Evolutionary conservation across 2,113 vertebrate genomes (phyloP).

Genomic region (Hemiscyllium ocellatum): DNA sequence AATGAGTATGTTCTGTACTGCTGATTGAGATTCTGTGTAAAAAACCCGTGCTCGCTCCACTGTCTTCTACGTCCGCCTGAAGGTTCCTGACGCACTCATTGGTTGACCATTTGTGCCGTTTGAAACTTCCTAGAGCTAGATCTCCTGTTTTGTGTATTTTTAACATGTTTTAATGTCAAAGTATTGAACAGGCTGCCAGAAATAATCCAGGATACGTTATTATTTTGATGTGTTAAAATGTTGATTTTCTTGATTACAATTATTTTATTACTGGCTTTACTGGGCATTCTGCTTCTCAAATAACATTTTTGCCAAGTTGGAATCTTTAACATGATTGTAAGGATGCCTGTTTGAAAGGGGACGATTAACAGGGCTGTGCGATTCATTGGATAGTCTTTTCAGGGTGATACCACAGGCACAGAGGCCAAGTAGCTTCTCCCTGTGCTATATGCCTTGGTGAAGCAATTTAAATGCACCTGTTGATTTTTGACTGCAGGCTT

Average conservation of each 20-base stretch:
- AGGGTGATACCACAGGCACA: neutral
- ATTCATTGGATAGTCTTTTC: neutral
- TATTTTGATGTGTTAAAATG: neutral
- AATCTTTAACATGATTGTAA: neutral
- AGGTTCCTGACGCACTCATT: neutral
- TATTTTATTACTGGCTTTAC: neutral
- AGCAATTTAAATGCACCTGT: neutral
- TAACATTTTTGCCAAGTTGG: no score
- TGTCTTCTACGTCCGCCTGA: neutral
- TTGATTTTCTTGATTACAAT: neutral
- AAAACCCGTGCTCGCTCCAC: neutral
- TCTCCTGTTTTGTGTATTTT: neutral
- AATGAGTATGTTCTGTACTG: conserved; percentile 76
- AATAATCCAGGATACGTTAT: neutral
- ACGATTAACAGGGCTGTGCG: neutral
- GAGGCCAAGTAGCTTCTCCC: neutral
- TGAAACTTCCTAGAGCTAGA: no score
- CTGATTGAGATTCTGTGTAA: neutral
- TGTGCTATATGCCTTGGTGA: neutral
- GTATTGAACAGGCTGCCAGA: neutral
- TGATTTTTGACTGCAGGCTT: neutral
- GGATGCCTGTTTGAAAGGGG: neutral
- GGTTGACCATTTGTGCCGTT: neutral
- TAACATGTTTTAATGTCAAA: neutral
- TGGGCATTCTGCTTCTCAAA: neutral